Evolutionary conservation across 2,888 invertebrate genomes (phyloP), one percentile per base, ranked within the genome.

Genomic region (Limnephilus auricula): DNA sequence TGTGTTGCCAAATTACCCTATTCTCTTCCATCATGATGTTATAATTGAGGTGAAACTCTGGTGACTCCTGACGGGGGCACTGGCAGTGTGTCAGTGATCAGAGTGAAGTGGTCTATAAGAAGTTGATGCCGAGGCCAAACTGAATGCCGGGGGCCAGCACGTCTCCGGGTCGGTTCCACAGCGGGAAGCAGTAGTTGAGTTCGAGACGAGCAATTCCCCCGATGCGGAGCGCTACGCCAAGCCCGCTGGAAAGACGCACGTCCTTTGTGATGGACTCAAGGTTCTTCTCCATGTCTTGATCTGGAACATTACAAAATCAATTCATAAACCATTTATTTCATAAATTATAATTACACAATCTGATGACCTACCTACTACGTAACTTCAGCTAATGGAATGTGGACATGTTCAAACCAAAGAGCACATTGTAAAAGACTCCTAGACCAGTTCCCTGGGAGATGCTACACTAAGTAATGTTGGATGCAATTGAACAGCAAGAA

Each of bases 111-210:
- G 83, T 83, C 95, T 96, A 98, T 93, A 98, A 96, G 95, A 98
- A 98, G 94, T 97, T 97, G 89, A 98, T 96, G 50, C 98, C 98
- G 93, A 98, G 97, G 78, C 98, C 99, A 94, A 98, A 97, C 95
- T 98, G 98, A 93, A 98, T 96, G 83, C 98, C 98, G 93, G 96
- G 96, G 89, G 96, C 95, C 90, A 96, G 93, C 93, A 95, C 95
- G 95, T 99, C 99, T 25, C 96, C 97, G 92, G 96, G 95, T 93
- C 96, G 96, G 93, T 96, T 96, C 86, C 96, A 95, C 90, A 98
- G 94, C 82, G 99, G 99, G 94, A 98, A 95, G 94, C 98, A 98
- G 95, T 99, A 99, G 96, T 99, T 99, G 90, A 99, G 96, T 96
- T 99, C 99, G 90, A 99, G 96, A 91, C 99, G 96, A n/a, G 99